Evolutionary conservation across 2,888 invertebrate species (phyloP), one percentile per base, ranked within the genome.

Genomic region (Microplitis deprimator): DNA sequence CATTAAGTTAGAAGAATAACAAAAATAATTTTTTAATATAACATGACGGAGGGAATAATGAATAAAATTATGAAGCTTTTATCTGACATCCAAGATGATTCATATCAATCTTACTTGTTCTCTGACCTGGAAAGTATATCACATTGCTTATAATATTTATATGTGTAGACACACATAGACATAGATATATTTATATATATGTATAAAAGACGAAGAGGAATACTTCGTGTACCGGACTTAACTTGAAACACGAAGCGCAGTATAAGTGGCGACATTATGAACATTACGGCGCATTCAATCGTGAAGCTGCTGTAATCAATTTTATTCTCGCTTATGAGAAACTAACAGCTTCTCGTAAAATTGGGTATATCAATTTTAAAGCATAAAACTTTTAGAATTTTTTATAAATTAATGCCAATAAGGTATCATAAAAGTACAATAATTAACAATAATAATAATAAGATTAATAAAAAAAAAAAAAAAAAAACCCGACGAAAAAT

Each of bases 231-330:
- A 68, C 10, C 50, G 73, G 13, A 50, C 50, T 8, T 5, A 50
- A 50, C 50, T 50, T 8, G 13, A 8, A 13, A 8, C 20, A 73
- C 50, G 73, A 73, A 64, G 62, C 73, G 73, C 68, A 62, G 69
- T 62, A 61, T 77, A 68, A 73, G 71, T 73, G 73, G 73, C 40
- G 61, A 68, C n/a, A 76, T 71, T 62, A 71, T 72, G 38, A 65
- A 64, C 50, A 67, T 41, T 72, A 76, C 72, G 61, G 40, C 20
- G 72, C 41, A 41, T 68, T 76, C 76, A 41, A 76, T 76, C 67
- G 67, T 72, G 68, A 60, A 60, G 17, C 29, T 40, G 39, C 59
- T 65, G 65, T 67, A 64, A 68, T 68, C 17, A 41, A 68, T 68
- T 61, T 65, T 41, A 70, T 60, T 41, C 6, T 39, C 40, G 29